A percentile compares a stretch with the other conserved stretches of the same genome.
Evolutionary conservation across 2,888 invertebrate genomes (phyloP).

Genomic region (Pomacea canaliculata): DNA sequence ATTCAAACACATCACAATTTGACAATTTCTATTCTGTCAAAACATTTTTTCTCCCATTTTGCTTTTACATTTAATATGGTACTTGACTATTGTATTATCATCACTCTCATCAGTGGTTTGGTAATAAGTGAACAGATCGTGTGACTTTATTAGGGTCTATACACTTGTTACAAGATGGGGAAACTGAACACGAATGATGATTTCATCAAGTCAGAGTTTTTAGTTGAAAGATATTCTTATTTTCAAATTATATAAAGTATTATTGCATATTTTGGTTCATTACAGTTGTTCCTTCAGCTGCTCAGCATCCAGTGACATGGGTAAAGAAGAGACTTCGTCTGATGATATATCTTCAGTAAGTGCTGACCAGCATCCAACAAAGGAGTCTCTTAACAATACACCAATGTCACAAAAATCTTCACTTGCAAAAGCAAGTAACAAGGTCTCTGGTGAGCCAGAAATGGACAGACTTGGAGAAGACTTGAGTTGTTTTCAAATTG

Average conservation of each 20-base stretch:
- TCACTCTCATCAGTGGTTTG: no score
- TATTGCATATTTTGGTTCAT: background rate
- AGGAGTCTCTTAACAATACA: background rate
- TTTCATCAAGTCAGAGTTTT: no score
- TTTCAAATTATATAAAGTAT: no score
- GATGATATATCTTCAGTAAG: slow-evolving; percentile 30
- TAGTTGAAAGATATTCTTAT: no score
- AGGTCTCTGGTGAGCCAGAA: background rate
- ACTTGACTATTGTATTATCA: no score
- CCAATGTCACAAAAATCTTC: background rate
- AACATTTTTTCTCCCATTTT: background rate
- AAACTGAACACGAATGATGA: no score
- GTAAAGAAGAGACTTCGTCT: slow-evolving; percentile 12
- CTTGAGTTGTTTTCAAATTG: slow-evolving; percentile 8
- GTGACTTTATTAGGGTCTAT: no score
- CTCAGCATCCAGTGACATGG: slow-evolving; percentile 6
- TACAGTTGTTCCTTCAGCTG: slow-evolving; percentile 31
- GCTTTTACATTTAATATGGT: no score
- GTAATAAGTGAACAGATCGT: no score
- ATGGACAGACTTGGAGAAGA: slow-evolving; percentile 10
- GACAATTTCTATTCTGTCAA: background rate
- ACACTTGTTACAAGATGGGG: no score
- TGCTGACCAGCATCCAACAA: slow-evolving; percentile 15
- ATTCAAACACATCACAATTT: background rate
- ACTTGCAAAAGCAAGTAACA: background rate